phyloP scores from a whole-genome alignment of 2,888 invertebrate genomes.

The Mongoloraphidia duomilia region DNA sequence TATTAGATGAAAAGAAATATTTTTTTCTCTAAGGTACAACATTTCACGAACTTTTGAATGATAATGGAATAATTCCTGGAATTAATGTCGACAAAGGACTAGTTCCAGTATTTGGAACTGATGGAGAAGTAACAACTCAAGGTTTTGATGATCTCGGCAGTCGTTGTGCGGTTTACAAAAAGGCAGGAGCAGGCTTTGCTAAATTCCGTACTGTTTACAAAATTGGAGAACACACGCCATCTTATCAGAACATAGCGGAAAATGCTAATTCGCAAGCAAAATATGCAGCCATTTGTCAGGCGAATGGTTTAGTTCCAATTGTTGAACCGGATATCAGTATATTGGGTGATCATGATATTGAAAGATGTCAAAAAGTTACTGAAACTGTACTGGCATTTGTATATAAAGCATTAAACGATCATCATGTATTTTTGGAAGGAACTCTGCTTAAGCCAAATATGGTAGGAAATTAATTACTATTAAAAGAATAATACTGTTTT shows the following conservation, averaged over 20 bases:
- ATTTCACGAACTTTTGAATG: slow-evolving; percentile 35
- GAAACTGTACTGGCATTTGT: slow-evolving; percentile 49
- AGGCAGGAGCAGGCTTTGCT: slow-evolving; percentile 46
- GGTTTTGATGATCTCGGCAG: slow-evolving; percentile 52
- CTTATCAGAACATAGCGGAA: slow-evolving; percentile 38
- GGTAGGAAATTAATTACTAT: slow-evolving; percentile 16
- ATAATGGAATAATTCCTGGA: slow-evolving; percentile 39
- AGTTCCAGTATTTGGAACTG: slow-evolving; percentile 41
- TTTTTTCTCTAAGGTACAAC: slow-evolving; percentile 25
- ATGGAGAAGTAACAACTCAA: slow-evolving; percentile 80
- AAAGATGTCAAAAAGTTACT: slow-evolving; percentile 53
- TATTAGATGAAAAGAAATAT: not conserved
- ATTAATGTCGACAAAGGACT: slow-evolving; percentile 51
- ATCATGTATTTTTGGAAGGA: slow-evolving; percentile 47
- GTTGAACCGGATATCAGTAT: slow-evolving; percentile 45
- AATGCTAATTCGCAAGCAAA: slow-evolving; percentile 48
- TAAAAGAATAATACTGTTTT: too few species aligned
- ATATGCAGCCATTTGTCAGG: slow-evolving; percentile 43
- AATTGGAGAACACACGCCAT: slow-evolving; percentile 40
- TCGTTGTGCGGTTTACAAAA: slow-evolving; percentile 44
- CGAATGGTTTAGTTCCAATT: slow-evolving; percentile 51
- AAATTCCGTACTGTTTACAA: slow-evolving; percentile 48
- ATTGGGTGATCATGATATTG: slow-evolving; percentile 46
- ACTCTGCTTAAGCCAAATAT: slow-evolving; percentile 51
- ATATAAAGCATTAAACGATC: slow-evolving; percentile 46